A percentile compares a stretch with the other conserved stretches of the same genome.
Evolutionary conservation across 30 jellyfish, hydroid and myxozoan species (phyloP).

Genomic region (Nemopilema nomurai): DNA sequence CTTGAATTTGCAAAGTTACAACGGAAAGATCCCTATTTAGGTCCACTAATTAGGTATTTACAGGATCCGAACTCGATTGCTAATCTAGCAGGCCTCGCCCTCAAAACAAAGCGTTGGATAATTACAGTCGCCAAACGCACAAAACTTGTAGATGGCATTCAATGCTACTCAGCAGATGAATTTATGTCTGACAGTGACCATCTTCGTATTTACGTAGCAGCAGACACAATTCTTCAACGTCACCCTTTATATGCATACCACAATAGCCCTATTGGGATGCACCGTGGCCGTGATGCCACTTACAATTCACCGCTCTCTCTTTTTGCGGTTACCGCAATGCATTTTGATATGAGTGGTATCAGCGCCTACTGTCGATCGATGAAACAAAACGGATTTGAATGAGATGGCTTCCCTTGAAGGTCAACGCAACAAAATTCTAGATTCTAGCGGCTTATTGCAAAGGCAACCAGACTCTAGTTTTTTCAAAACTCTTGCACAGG

Average conservation of each 20-base stretch:
- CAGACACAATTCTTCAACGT: conserved; percentile 32
- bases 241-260: conserved; percentile 23
- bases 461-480: no score
- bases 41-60: conserved; percentile 4
- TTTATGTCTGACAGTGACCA: conserved; percentile 27
- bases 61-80: not conserved
- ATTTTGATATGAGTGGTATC: no score
- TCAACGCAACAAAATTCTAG: no score
- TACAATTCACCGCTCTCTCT: not conserved
- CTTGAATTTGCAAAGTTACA: conserved; percentile 8
- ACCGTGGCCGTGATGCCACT: conserved; percentile 43
- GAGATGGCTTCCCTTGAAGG: no score
- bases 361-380: no score
- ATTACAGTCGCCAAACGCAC: conserved; percentile 19
- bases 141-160: conserved; percentile 36
- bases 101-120: conserved; percentile 15
- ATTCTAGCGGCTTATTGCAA: no score
- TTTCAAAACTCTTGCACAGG: no score
- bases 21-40: conserved; percentile 10
- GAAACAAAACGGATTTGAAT: no score
- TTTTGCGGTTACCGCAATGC: no score
- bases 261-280: conserved; percentile 29
- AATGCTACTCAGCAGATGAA: conserved; percentile 44
- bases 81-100: not conserved
- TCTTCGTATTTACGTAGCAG: conserved; percentile 37